Evolutionary conservation across 2,888 invertebrate genomes (phyloP).

Genomic region (Ariolimax columbianus): DNA sequence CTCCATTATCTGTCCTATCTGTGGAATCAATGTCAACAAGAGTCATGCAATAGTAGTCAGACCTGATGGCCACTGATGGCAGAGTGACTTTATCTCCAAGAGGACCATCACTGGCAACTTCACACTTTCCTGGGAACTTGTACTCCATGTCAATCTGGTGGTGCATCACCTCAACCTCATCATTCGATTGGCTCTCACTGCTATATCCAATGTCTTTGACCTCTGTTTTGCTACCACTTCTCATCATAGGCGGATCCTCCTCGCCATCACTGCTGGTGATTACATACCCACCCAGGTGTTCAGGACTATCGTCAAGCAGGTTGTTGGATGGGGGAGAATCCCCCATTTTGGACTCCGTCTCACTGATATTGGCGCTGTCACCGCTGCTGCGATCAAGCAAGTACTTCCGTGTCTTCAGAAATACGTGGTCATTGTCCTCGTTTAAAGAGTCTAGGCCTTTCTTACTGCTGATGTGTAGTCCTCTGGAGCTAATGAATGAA

Average conservation of each 20-base stretch:
- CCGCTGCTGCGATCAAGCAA: slow-evolving; percentile 66
- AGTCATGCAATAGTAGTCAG: slow-evolving; percentile 57
- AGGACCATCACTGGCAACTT: slow-evolving; percentile 58
- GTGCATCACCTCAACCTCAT: slow-evolving; percentile 68
- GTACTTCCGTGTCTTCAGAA: slow-evolving; percentile 15
- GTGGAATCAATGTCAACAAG: slow-evolving; percentile 60
- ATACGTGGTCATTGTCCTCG: background rate
- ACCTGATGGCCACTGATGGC: slow-evolving; percentile 36
- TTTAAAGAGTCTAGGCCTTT: slow-evolving; percentile 16
- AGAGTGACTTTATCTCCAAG: slow-evolving; percentile 55
- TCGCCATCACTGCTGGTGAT: slow-evolving; percentile 56
- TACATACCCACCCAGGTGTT: slow-evolving; percentile 26
- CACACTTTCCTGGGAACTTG: slow-evolving; percentile 55
- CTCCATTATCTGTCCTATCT: slow-evolving; percentile 58
- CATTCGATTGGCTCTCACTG: slow-evolving; percentile 78
- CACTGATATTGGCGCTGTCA: slow-evolving; percentile 72
- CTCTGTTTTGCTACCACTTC: slow-evolving; percentile 46
- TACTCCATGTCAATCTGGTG: slow-evolving; percentile 59
- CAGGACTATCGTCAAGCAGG: background rate
- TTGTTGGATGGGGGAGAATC: slow-evolving; percentile 53
- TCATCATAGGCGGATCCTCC: slow-evolving; percentile 39
- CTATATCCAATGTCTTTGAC: slow-evolving; percentile 78
- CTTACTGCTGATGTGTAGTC: slow-evolving; percentile 4
- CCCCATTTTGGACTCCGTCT: slow-evolving; percentile 69
- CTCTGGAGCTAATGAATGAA: slow-evolving; percentile 35